Evolutionary conservation across 2,113 vertebrate species (phyloP), one percentile per base, ranked within the genome.

Genomic region (Daubentonia madagascariensis): DNA sequence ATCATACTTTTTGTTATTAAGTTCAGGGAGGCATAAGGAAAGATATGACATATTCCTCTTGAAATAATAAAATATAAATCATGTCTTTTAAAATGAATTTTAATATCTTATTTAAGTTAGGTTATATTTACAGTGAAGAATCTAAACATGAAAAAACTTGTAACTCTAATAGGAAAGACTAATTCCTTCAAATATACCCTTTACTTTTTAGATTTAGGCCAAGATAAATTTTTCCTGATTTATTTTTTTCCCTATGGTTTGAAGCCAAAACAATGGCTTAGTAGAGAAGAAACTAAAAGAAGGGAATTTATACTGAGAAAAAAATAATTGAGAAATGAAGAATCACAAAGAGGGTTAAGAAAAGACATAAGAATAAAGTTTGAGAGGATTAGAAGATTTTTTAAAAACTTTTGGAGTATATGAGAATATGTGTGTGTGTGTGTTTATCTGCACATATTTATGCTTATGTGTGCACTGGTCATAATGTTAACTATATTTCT

Each of bases 401-500:
- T n/a, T n/a, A 80, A 79, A 92, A 72, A 23, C 1, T 79, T 57
- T 79, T 23, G 10, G 6, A 20, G 17, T 80, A 10, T 40, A 16
- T 20, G 17, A 18, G 18, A 3, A 5, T 70, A 9, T 72, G 17
- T 12, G 32, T 45, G 1, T 72, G 16, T 23, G 13, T 45, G 5
- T 76, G 10, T 50, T 10, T 61, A 48, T 13, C 10, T 6, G n/a
- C 10, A 54, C 17, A 72, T 67, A 37, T 57, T 43, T 89, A 17
- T 85, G 50, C 7, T 84, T 92, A 25, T 50, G 1, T 54, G 18
- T 23, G 3, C 18, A 40, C 8, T 54, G 17, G 18, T 85, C 40
- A 94, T 80, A 84, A 70, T 90, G 63, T 92, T 52, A 91, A 94
- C 48, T 50, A 25, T 85, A 65, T 54, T 93, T 92, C 22, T 94